These are phyloP conservation scores for Esox masquinongy DNA, from an alignment of 2,797 vertebrate species.

Conservation along the genomic window DNA sequence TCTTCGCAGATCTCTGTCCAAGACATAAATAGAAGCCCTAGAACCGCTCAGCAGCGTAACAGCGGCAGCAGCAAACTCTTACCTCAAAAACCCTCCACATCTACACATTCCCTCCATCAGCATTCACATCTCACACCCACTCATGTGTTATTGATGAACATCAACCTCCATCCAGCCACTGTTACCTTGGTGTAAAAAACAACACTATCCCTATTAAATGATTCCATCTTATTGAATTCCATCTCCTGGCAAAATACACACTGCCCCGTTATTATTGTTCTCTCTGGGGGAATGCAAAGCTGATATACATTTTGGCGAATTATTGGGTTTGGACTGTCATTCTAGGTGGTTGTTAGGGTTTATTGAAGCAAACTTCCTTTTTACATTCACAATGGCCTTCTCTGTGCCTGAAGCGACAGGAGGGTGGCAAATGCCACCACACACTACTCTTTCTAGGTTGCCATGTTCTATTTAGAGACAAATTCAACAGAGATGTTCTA, in stretches of 20 bases:
- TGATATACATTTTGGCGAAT: conserved; percentile 24
- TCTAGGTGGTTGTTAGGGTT: conserved; percentile 28
- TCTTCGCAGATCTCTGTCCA: conserved; percentile 12
- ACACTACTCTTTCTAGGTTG: neutral
- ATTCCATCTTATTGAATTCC: conserved; percentile 59
- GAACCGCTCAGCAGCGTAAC: conserved; percentile 35
- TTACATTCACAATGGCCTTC: conserved; percentile 37
- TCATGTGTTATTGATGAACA: conserved; percentile 68
- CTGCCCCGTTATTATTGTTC: conserved; percentile 48
- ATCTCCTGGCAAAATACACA: conserved; percentile 50
- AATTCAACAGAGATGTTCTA: neutral
- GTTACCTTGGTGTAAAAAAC: conserved; percentile 55
- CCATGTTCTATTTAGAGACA: neutral
- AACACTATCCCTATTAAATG: conserved; percentile 57
- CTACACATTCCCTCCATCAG: conserved; percentile 43
- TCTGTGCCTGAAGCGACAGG: neutral
- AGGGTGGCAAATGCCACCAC: neutral
- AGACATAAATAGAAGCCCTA: conserved; percentile 54
- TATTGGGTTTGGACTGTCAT: conserved; percentile 21
- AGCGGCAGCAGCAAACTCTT: conserved; percentile 20
- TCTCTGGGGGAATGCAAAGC: conserved; percentile 27
- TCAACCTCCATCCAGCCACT: conserved; percentile 50
- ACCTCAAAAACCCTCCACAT: conserved; percentile 20
- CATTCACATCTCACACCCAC: conserved; percentile 55
- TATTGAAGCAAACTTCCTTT: conserved; percentile 31